Base-by-base conservation (phyloP, 2,797 vertebrate genomes). In the Ptychadena robeensis region DNA sequence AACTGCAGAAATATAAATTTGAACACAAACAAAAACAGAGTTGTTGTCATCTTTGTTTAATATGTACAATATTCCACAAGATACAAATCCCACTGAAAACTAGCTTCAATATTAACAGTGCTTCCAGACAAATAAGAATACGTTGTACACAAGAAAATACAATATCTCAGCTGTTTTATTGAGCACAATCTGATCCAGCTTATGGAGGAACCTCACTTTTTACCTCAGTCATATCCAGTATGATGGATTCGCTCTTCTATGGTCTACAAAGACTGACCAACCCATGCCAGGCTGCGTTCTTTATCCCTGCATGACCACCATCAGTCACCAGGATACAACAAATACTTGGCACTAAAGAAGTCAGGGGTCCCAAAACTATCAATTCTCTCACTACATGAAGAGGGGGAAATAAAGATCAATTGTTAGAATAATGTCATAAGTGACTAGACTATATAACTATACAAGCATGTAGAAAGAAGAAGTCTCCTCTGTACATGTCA, bases 31-130 rank as follows among this genome's bases (percentile, higher is more conserved):
- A 38, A 38, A 44, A 44, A 15, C 10, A 44, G 1, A 53, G 12
- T 64, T 64, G 61, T 28, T 30, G 61, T 64, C 61, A 12, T 30
- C 11, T 14, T 64, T 53, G n/a, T 30, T 64, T 64, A 30, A 64
- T 64, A 28, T 28, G 30, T 28, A 64, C 44, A 53, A 53, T 64
- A 64, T 28, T 64, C 61, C 61, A 31, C 66, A 68, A 9, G 32
- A 64, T 64, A 64, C 61, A 64, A 64, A 64, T 15, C 32, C 32
- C 65, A 68, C 28, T 6, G 30, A 64, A 64, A 64, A 28, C 30
- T 30, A 14, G 11, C 31, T 64, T 64, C 30, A 64, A 53, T 53
- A n/a, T 4, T 22, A 53, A 53, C 44, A 22, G 44, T 7, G 18
- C 22, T 53, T 53, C 22, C 5, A n/a, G 22, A 53, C 18, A 53